Evolutionary conservation across 2,797 vertebrate species (phyloP).

Genomic region (Aythya fuligula): DNA sequence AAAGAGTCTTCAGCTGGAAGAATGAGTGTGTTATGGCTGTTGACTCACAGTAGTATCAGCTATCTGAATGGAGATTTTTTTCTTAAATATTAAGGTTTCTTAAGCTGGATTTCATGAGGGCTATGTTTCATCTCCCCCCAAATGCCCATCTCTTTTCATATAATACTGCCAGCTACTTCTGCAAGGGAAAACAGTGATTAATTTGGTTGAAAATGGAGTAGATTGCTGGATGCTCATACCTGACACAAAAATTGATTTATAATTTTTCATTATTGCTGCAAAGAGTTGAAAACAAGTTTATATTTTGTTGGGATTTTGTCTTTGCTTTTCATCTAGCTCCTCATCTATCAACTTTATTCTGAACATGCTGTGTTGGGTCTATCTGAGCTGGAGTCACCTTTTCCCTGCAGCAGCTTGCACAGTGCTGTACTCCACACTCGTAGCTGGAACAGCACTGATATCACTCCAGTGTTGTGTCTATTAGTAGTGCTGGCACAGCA

Average conservation of each 20-base stretch:
- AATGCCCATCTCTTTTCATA: neutral
- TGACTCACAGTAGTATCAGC: neutral
- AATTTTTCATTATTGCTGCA: neutral
- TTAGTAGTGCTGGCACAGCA: too few relatives aligned
- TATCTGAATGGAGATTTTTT: neutral
- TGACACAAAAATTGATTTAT: neutral
- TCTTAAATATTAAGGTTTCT: neutral
- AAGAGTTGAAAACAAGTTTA: neutral
- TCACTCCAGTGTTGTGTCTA: too few relatives aligned
- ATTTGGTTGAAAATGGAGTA: neutral
- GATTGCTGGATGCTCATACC: neutral
- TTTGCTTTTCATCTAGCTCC: neutral
- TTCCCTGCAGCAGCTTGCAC: too few relatives aligned
- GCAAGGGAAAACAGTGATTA: neutral
- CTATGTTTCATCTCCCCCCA: neutral
- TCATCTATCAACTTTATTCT: neutral
- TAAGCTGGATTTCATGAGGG: neutral
- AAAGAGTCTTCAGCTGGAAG: neutral
- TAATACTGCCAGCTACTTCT: neutral
- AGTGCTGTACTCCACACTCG: too few relatives aligned
- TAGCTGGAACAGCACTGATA: too few relatives aligned
- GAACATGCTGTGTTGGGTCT: too few relatives aligned
- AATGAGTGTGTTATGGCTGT: rapidly evolving
- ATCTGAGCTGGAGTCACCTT: too few relatives aligned
- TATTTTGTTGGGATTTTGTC: neutral